Conservation (phyloP, 2,113 vertebrate genomes). For the Saiga tatarica region DNA sequence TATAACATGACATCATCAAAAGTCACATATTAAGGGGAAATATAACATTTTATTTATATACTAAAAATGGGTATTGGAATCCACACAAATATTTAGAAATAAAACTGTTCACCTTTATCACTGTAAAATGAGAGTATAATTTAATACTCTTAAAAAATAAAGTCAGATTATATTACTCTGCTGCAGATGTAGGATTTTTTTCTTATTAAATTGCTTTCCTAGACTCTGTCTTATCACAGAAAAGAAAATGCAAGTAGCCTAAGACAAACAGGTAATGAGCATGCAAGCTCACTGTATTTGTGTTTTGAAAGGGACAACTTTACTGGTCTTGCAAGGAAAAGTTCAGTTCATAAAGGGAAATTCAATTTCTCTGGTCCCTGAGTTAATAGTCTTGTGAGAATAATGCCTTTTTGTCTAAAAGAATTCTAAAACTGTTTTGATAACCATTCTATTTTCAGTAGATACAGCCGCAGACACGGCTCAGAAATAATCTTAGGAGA, state of each 20-base stretch:
- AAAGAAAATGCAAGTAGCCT: not conserved
- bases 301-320: conserved; percentile 23
- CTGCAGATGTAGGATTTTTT: not conserved
- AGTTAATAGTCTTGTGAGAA: conserved; percentile 2
- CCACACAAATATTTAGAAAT: not conserved
- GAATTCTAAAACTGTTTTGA: not conserved
- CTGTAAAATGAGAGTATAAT: not conserved
- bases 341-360: not conserved
- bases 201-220: not conserved
- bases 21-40: not conserved
- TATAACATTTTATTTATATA: not conserved
- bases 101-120: not conserved
- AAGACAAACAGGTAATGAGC: not conserved
- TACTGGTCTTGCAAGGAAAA: not conserved
- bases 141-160: not conserved
- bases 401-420: not conserved
- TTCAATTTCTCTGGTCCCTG: not conserved
- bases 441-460: not conserved
- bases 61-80: not conserved
- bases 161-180: not conserved
- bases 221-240: not conserved
- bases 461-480: not conserved
- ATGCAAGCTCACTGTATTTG: not conserved
- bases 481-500: not conserved
- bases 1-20: not conserved